Conservation (phyloP, 2,113 vertebrate genomes). For the Urocitellus parryii region DNA sequence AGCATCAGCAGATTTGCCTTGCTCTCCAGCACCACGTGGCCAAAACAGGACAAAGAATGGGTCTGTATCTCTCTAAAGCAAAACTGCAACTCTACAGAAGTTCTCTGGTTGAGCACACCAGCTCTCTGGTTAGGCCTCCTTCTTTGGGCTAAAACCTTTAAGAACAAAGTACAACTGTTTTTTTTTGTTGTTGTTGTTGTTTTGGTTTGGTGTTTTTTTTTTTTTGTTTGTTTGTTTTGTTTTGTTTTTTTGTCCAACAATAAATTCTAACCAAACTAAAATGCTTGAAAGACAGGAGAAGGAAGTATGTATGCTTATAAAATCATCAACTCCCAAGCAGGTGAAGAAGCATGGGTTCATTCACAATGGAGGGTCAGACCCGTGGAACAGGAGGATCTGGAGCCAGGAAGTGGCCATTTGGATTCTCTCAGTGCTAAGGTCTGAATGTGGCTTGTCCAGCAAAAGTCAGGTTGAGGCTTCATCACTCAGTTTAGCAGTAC, state of each 20-base stretch:
- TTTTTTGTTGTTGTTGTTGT: not conserved
- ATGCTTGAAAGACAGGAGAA: not conserved
- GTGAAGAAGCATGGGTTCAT: not conserved
- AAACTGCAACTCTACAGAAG: not conserved
- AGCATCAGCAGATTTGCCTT: not conserved
- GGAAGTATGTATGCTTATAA: not conserved
- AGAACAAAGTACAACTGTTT: not conserved
- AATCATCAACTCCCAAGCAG: not conserved
- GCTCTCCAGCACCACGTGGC: not conserved
- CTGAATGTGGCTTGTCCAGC: not conserved
- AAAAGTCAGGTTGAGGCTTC: not conserved
- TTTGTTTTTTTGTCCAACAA: not conserved
- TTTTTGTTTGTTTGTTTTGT: no score
- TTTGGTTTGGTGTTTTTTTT: not conserved
- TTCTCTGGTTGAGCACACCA: not conserved
- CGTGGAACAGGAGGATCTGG: not conserved
- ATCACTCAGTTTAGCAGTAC: not conserved
- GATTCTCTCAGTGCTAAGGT: not conserved
- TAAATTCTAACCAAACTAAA: not conserved
- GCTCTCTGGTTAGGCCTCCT: not conserved
- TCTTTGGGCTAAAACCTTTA: not conserved
- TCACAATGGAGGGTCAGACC: not conserved
- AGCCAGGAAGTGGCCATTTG: not conserved
- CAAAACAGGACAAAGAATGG: not conserved
- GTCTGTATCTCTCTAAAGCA: not conserved